Evolutionary conservation across 2,888 invertebrate genomes (phyloP), one percentile per base, ranked within the genome.

Genomic region (Gisinianus flammeolus): DNA sequence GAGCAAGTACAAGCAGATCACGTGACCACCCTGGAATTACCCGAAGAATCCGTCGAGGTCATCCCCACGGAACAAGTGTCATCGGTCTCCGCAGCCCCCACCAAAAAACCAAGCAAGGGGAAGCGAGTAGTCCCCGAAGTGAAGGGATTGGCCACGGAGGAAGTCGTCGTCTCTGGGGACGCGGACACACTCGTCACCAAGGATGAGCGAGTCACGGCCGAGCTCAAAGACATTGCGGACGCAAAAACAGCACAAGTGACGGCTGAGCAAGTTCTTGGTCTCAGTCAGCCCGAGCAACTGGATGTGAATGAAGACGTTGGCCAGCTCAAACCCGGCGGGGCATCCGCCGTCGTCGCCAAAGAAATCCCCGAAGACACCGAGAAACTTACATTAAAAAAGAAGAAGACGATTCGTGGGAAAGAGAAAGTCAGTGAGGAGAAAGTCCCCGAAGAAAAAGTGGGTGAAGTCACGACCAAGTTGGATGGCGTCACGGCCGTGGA

Each of bases 351-450:
- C 12, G 52, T 22, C 10, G 78, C 72, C 10, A 44, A 5, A 31
- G 73, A 73, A 66, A 30, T 69, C 24, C 44, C 66, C 24, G 44
- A 10, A 28, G 72, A 75, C n/a, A 33, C 4, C 1, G n/a, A 24
- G 1, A 76, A 75, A 58, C 58, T 76, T 19, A 10, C 24, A 8
- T 28, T 64, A 5, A 62, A 58, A 16, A 77, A 71, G 71, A 76
- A 70, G 35, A 70, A 70, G 31, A 70, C 76, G 10, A 26, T 77
- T 10, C 35, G 77, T n/a, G 77, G 77, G 6, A 77, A 77, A 62
- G 76, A 71, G 44, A 76, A 79, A 54, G 44, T 52, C 2, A 12
- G 72, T 19, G 75, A 79, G 35, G 76, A 67, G 19, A 76, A 75
- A 73, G 26, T 76, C 2, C 62, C 67, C 4, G 76, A 71, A 56